phyloP scores from a whole-genome alignment of 2,113 vertebrate species.

The Lampris megalopsis region DNA sequence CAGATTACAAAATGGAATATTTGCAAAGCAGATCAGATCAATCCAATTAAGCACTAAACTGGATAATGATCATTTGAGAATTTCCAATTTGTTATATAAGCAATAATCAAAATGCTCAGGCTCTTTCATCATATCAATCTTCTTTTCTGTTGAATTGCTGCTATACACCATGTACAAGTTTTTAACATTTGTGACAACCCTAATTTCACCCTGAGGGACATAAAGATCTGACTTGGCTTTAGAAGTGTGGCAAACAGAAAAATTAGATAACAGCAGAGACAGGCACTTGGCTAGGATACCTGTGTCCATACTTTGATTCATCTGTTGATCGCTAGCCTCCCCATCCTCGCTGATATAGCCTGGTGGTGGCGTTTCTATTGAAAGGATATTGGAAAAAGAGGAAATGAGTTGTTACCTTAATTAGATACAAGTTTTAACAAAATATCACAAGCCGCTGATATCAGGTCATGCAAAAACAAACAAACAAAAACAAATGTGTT shows the following conservation, averaged over 20 bases:
- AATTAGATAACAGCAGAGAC: background rate
- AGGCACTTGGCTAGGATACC: constrained; percentile 79
- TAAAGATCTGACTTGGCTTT: background rate
- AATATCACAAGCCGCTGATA: background rate
- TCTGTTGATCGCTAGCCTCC: constrained; percentile 96
- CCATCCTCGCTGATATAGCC: constrained; percentile 99
- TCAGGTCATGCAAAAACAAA: no score
- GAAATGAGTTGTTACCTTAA: background rate
- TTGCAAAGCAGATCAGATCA: no score
- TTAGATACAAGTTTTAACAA: background rate
- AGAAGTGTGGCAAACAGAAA: background rate
- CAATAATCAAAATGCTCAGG: no score
- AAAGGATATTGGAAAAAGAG: background rate
- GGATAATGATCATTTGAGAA: no score
- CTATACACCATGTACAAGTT: no score
- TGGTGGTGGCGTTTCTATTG: constrained; percentile 94
- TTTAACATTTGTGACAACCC: no score
- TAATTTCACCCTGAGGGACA: no score
- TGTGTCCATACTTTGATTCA: constrained; percentile 99
- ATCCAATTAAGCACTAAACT: no score
- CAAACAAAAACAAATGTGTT: background rate
- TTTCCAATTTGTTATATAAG: no score
- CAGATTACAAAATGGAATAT: background rate
- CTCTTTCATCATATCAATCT: no score
- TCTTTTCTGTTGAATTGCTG: background rate